Percentiles rank a stretch among this genome's conserved stretches.
Conservation (phyloP, 2,113 vertebrate genomes). For the Nematolebias whitei region DNA sequence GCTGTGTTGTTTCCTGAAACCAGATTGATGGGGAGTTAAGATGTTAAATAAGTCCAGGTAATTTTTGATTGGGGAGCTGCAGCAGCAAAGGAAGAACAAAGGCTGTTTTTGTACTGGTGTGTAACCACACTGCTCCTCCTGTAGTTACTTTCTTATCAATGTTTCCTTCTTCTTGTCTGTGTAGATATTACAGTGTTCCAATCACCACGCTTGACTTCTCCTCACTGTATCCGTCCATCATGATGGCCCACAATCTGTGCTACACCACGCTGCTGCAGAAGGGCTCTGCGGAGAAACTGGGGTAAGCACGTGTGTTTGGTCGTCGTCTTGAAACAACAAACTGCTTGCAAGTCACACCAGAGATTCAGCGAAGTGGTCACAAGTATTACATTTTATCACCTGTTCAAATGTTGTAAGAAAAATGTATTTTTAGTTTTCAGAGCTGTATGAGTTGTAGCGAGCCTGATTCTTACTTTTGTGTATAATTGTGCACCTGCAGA, state of each 20-base stretch:
- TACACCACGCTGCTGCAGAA: constrained; percentile 89
- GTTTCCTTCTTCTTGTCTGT: not conserved
- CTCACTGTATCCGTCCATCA: constrained; percentile 92
- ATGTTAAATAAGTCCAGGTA: too few relatives aligned
- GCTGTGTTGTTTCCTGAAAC: too few relatives aligned
- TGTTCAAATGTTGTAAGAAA: too few relatives aligned
- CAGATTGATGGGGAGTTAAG: too few relatives aligned
- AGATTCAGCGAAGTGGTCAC: too few relatives aligned
- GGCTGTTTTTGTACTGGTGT: too few relatives aligned
- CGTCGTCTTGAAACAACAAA: not conserved
- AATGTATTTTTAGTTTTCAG: too few relatives aligned
- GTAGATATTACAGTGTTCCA: constrained; percentile 89
- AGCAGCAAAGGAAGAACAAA: too few relatives aligned
- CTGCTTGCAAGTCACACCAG: too few relatives aligned
- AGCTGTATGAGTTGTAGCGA: not conserved
- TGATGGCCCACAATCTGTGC: constrained; percentile 96
- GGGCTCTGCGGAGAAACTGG: constrained; percentile 79
- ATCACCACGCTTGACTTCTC: constrained; percentile 93
- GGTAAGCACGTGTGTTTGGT: constrained; percentile 54
- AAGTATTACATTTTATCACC: too few relatives aligned
- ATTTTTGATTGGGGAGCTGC: too few relatives aligned
- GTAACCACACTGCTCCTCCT: not conserved
- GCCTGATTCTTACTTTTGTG: not conserved
- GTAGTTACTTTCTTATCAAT: not conserved
- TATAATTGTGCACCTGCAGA: constrained; percentile 60